These are phyloP conservation scores for Mixornis gularis DNA, from an alignment of 2,113 vertebrate genomes.

Conservation along the genomic window DNA sequence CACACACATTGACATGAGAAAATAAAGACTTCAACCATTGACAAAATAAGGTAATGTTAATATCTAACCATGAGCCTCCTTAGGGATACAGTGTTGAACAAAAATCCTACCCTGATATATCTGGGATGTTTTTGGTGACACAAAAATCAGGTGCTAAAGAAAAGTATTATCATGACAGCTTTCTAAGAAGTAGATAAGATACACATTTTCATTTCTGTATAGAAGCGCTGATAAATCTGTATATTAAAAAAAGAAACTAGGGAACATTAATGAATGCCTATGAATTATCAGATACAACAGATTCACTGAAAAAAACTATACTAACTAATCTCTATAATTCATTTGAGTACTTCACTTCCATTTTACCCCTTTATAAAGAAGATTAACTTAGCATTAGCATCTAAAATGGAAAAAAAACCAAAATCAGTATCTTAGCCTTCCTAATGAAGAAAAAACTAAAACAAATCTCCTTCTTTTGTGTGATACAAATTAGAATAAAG, in stretches of 20 bases:
- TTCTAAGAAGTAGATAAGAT: not conserved
- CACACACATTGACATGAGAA: not conserved
- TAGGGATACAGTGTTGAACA: fast-evolving
- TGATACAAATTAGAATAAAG: not conserved
- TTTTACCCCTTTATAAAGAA: not conserved
- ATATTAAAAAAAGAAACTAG: not conserved
- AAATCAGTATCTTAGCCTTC: not conserved
- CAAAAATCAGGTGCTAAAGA: not conserved
- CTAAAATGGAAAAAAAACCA: not conserved
- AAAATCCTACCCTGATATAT: not conserved
- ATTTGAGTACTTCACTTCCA: not conserved
- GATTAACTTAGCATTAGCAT: constrained; percentile 10
- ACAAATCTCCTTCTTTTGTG: not conserved
- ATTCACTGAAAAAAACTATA: not conserved
- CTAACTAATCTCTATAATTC: not conserved
- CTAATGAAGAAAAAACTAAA: not conserved
- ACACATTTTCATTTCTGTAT: not conserved
- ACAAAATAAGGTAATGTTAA: not conserved
- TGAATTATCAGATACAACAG: not conserved
- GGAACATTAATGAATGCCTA: not conserved
- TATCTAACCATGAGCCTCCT: not conserved
- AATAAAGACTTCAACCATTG: not conserved
- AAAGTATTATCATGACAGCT: not conserved
- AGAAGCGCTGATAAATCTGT: not conserved
- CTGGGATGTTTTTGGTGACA: not conserved